Evolutionary conservation across 2,888 invertebrate genomes (phyloP).

Genomic region (Drosophila sordidula): DNA sequence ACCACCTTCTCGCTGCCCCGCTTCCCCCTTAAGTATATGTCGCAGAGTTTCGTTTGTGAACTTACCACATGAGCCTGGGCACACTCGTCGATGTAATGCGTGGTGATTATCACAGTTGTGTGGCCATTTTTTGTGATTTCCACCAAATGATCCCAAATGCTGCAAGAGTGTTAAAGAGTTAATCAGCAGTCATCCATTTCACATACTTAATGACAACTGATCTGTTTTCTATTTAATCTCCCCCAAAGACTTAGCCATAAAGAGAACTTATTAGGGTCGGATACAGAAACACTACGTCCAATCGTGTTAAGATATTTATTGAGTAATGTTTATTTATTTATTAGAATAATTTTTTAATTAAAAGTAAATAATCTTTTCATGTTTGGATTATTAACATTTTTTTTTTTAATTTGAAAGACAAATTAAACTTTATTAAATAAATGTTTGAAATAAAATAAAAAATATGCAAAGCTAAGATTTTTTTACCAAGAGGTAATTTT

Average conservation of each 20-base stretch:
- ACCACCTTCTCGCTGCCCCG: background rate
- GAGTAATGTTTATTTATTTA: too few species aligned
- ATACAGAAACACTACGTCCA: background rate
- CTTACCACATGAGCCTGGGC: constrained; percentile 92
- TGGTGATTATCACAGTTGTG: constrained; percentile 93
- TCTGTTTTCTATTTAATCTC: background rate
- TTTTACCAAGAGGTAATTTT: too few species aligned
- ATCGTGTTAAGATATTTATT: too few species aligned
- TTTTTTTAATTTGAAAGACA: too few species aligned
- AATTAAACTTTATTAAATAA: too few species aligned
- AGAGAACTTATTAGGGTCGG: background rate
- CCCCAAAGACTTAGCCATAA: background rate
- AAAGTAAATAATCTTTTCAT: too few species aligned
- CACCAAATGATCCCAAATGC: constrained; percentile 94
- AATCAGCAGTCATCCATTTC: constrained; percentile 26
- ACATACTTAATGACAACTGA: background rate
- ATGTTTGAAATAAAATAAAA: too few species aligned
- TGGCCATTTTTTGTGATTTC: constrained; percentile 90
- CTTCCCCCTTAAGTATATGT: background rate
- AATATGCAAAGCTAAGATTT: too few species aligned
- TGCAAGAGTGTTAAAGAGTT: constrained; percentile 79
- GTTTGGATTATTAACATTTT: too few species aligned
- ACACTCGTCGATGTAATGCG: constrained; percentile 95
- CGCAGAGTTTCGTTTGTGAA: constrained; percentile 47
- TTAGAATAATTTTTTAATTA: too few species aligned